Percentiles rank a stretch among this genome's conserved stretches.
phyloP scores from a whole-genome alignment of 1,140 invertebrate species.

The Calycopis cecrops region DNA sequence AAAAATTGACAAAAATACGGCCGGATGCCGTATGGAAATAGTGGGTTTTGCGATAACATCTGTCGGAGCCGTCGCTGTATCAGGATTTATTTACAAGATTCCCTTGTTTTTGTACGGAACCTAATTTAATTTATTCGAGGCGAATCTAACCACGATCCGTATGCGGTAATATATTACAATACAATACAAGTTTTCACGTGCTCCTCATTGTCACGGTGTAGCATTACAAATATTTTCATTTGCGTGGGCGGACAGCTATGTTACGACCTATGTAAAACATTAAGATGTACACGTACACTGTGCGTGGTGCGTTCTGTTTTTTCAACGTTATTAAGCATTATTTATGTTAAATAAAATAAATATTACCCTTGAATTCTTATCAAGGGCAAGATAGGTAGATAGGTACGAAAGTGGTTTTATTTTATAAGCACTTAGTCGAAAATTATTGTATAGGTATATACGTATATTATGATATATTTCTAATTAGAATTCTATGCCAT shows the following conservation, averaged over 20 bases:
- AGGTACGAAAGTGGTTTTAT: too few relatives aligned
- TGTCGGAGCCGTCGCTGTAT: constrained; percentile 44
- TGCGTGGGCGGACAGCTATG: constrained; percentile 1
- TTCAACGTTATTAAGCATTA: too few relatives aligned
- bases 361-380: too few relatives aligned
- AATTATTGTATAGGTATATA: too few relatives aligned
- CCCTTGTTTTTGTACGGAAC: constrained; percentile 43
- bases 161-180: background rate
- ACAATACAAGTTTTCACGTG: constrained; percentile 13
- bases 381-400: too few relatives aligned
- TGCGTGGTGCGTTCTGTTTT: too few relatives aligned
- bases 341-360: too few relatives aligned
- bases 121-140: constrained; percentile 25
- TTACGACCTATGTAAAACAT: constrained; percentile 1
- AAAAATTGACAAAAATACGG: constrained; percentile 74
- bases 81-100: constrained; percentile 64
- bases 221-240: background rate
- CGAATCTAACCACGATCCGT: background rate
- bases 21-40: constrained; percentile 63
- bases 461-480: too few relatives aligned
- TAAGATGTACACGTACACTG: background rate
- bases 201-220: constrained; percentile 1
- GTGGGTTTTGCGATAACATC: constrained; percentile 69
- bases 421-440: too few relatives aligned
- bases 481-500: too few relatives aligned